Conservation (phyloP, 1,140 invertebrate genomes). For the Bombus confusus region DNA sequence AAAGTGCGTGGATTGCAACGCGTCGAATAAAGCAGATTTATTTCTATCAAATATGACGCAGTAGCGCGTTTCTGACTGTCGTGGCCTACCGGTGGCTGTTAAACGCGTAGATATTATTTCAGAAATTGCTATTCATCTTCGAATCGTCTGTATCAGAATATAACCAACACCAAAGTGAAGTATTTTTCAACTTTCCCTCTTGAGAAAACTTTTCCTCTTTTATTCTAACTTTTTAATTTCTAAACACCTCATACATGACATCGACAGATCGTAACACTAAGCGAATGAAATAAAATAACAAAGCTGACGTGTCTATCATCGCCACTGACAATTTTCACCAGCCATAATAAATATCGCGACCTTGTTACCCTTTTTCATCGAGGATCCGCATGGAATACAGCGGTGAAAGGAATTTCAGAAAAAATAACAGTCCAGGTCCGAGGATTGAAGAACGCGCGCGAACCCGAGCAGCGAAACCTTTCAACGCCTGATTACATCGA, state of each 20-base stretch:
- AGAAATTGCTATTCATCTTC: no score
- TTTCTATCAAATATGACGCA: no score
- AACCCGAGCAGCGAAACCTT: slow-evolving; percentile 21
- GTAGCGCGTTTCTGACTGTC: no score
- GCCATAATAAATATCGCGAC: slow-evolving; percentile 2
- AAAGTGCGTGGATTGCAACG: no score
- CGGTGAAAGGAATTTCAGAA: neutral
- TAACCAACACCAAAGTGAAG: neutral
- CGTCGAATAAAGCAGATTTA: no score
- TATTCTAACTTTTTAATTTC: neutral
- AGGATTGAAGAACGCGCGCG: neutral
- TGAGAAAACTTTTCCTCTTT: neutral
- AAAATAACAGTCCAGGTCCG: neutral
- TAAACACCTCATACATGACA: neutral
- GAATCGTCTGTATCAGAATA: neutral
- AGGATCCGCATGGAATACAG: neutral
- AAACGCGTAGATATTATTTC: no score
- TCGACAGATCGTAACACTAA: no score
- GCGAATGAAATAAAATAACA: no score
- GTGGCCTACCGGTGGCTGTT: no score
- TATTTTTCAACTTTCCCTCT: neutral
- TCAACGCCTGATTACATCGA: slow-evolving; percentile 57
- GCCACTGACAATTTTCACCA: neutral
- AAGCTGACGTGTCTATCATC: no score
- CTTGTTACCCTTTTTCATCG: neutral